Base-by-base conservation (phyloP, 2,888 invertebrate genomes). In the Cenopis cana region DNA sequence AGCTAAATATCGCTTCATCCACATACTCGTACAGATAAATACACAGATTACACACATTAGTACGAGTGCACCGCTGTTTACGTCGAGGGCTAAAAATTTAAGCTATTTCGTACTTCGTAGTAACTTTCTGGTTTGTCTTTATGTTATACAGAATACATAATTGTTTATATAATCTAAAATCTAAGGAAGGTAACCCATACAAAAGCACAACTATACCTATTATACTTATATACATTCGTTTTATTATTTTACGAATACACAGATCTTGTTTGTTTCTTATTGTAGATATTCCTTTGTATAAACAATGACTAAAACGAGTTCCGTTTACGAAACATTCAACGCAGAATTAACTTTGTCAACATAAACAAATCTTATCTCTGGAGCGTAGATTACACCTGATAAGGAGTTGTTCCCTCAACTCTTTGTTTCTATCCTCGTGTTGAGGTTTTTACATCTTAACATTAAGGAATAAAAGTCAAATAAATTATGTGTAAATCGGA, bases 321-420 rank as follows among this genome's bases (percentile, higher is more conserved):
- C 50, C 70, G 65, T 56, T 65, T 59, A 59, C 38, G 52, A 62
- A 59, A 59, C 36, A 24, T 70, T 52, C 50, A 60, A 65, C 54
- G 24, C 46, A 67, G 66, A 50, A 67, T 71, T 61, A 67, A 67
- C 67, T 71, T 67, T 38, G 71, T 71, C 66, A 71, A 71, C 55
- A 71, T 67, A 61, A 66, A 71, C 66, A 55, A 55, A 52, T 71
- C 38, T 71, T 71, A 71, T 71, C 71, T 67, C 29, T 61, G 55
- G 29, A 54, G 49, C 59, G 65, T 56, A 71, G 71, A 71, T 71
- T 67, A 71, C 36, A 61, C 57, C n/a, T 18, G 71, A 67, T 71
- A 67, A 67, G 38, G 50, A 67, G 49, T 61, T 56, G 71, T 71
- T 56, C 29, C 60, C 36, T 54, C 36, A 11, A 24, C 61, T 71